Evolutionary conservation across 2,888 invertebrate species (phyloP), one percentile per base, ranked within the genome.

Genomic region (Andrena camellia): DNA sequence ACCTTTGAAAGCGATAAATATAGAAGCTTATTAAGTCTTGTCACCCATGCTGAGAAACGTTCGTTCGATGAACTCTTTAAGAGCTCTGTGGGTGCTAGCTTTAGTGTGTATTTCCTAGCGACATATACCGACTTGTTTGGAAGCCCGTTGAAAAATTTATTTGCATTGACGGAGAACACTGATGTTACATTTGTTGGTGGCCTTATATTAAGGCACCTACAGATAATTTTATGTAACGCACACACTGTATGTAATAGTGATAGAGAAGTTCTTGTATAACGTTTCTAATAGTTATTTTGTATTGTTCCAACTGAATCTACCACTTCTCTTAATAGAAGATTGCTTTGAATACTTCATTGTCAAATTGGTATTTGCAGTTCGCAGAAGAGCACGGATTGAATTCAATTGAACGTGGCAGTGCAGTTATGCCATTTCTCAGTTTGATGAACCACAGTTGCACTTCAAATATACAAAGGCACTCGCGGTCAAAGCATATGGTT

Each of bases 361-460:
- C 35, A 31, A 23, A 52, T 54, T 73, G 8, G 10, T 76, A 64
- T 70, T 79, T 87, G 6, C 52, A 93, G 92, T 79, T 89, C 33
- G 20, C 48, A 2, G 93, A 93, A 79, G 87, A 86, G 64, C 75
- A 76, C 35, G 77, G 69, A 68, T 90, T 93, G 57, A 91, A 92
- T 31, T 88, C 84, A 50, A 85, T 89, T 3, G 95, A 95, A 83
- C 95, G 96, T 74, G 97, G 96, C 0, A 95, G 96, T 77, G 98
- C 96, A 7, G 96, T 97, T 5, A 97, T 97, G 94, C 96, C 97
- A 1, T 97, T 97, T 89, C 95, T 96, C 63, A 97, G 97, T 92
- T 94, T 98, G 72, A 93, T 98, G 35, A 98, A 99, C 94, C 99
- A 99, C 93, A 97, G 98, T 0, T 99, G 99, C 94, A 95, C 96